Evolutionary conservation across 2,113 vertebrate genomes (phyloP).

Genomic region (Naja naja): DNA sequence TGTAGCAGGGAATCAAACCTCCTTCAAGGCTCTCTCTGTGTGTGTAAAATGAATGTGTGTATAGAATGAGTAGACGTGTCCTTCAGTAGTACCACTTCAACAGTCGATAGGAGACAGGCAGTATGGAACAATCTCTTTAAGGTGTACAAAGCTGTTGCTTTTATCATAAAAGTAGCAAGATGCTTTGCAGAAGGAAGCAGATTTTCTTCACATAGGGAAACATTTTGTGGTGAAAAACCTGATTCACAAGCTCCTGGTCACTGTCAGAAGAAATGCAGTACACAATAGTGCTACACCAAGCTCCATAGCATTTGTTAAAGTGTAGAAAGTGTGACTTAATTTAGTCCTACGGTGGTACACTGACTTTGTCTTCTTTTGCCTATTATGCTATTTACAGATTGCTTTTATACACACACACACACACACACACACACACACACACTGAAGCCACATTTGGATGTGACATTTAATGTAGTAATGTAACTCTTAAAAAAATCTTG

Average conservation of each 20-base stretch:
- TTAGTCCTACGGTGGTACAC: neutral
- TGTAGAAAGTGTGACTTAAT: neutral
- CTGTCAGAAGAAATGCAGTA: neutral
- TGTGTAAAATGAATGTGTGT: neutral
- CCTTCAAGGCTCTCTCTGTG: neutral
- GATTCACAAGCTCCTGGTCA: neutral
- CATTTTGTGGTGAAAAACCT: neutral
- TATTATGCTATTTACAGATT: neutral
- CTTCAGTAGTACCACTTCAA: neutral
- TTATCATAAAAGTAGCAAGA: neutral
- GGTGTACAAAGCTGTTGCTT: neutral
- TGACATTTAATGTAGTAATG: neutral
- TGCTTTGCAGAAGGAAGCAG: neutral
- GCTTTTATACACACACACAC: neutral
- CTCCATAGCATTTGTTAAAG: neutral
- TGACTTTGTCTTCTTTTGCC: neutral
- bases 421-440: neutral
- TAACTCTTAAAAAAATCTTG: slow-evolving; percentile 8
- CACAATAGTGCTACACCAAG: neutral
- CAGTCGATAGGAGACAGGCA: neutral
- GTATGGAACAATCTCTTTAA: neutral
- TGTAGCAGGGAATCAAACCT: neutral
- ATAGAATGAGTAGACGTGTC: neutral
- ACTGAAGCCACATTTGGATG: neutral
- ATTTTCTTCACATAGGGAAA: neutral